Base-by-base conservation (phyloP, 2,797 vertebrate genomes). In the Ptychobarbus kaznakovi region DNA sequence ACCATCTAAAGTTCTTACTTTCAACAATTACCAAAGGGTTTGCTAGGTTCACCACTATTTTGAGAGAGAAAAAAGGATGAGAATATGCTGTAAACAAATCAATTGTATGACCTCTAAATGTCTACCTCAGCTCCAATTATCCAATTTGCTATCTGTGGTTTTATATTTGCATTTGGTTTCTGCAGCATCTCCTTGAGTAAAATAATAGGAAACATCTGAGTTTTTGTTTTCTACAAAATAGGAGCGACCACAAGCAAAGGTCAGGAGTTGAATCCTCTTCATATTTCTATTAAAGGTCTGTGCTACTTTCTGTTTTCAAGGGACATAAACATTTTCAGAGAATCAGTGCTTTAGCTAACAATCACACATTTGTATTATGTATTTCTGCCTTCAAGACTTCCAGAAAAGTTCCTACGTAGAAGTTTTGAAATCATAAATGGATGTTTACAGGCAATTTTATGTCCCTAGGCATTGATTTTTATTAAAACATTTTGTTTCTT, bases 51-150 rank as follows among this genome's bases (percentile, higher is more conserved):
- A 63, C 28, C 40, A 25, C 3, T 13, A 77, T 32, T 44, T 81
- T 0, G 6, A 49, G 25, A 7, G 7, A 65, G 3, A 15, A 63
- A 28, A 16, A 53, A 81, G 20, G 13, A 38, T 11, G 20, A 11
- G 9, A 68, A 38, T 35, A 70, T 12, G 13, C 22, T 56, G n/a
- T 44, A 35, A 82, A 73, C 51, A 82, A 82, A 63, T 46, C 68
- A 73, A 73, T 15, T 22, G 40, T 72, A 5, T 22, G 25, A 63
- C 35, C 53, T 81, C 40, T 56, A 38, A 70, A 56, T 70, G 35
- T 70, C 49, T 56, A 56, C 66, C 15, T 81, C 49, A 42, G 22
- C 46, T 56, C 5, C 15, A 70, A 6, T 25, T 65, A 66, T 68
- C 78, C 42, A 15, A n/a, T 49, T 25, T 69, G 20, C 20, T 40